Base-by-base conservation (phyloP, 2,888 invertebrate species). In the Drosophila kanekoi region DNA sequence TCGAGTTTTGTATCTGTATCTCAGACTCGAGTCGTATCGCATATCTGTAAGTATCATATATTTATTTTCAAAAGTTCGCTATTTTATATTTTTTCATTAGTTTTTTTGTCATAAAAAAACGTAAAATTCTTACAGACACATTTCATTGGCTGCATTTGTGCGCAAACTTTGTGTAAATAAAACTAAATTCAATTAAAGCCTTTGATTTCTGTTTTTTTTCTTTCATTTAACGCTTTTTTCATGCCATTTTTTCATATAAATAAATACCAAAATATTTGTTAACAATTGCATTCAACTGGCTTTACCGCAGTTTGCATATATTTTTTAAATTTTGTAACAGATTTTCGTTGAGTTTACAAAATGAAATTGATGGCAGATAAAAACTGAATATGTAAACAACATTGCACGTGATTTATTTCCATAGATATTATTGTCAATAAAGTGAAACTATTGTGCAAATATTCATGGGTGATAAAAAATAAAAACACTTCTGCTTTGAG, bases 361-460 rank as follows among this genome's bases (percentile, higher is more conserved):
- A 40, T 23, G 23, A 5, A 23, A 23, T 23, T 28, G 28, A 28
- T 8, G 8, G 28, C 28, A 28, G 28, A 28, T 28, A 8, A 28
- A 8, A 28, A 28, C 8, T 28, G 28, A 28, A 28, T 28, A 28
- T 28, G 28, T 28, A 28, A 28, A 28, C 28, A 28, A 28, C 28
- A 0, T 28, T 28, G 28, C 28, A 28, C 28, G 28, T 28, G 28
- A 28, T 8, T 8, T 28, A 28, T 28, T 28, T 28, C 6, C 23
- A 6, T 28, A 28, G 28, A 8, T 8, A 28, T 28, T 18, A 41
- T 41, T 41, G 8, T 28, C 28, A 35, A 43, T 51, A 13, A 43
- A 20, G 32, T 51, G 40, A n/a, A 53, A 40, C 52, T 37, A 35
- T 37, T 10, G 6, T 40, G 16, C 44, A 44, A 43, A 43, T 33